Conservation (phyloP, 2,113 vertebrate genomes). For the Marcusenius ussheri region DNA sequence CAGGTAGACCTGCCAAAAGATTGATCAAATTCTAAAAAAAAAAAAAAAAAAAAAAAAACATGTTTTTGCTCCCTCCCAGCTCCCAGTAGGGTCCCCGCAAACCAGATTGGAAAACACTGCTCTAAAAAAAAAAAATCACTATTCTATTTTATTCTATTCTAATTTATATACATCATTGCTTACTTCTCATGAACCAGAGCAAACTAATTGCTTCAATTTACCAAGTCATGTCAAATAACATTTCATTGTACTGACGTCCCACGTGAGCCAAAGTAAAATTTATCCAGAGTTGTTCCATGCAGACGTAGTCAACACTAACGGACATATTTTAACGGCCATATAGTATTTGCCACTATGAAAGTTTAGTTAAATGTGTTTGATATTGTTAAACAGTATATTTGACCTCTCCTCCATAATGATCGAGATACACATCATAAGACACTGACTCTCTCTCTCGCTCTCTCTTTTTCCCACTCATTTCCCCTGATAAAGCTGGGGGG, state of each 20-base stretch:
- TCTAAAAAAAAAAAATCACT: no score
- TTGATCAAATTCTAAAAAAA: neutral
- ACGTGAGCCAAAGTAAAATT: neutral
- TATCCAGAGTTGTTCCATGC: neutral
- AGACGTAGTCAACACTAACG: neutral
- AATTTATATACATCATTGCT: neutral
- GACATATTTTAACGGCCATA: neutral
- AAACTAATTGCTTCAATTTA: neutral
- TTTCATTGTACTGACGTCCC: neutral
- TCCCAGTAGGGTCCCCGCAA: neutral
- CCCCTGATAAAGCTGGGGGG: conserved; percentile 59
- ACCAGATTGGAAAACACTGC: no score
- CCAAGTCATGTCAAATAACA: neutral
- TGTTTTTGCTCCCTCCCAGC: neutral
- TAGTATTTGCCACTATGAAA: neutral
- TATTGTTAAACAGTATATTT: neutral
- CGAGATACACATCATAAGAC: neutral
- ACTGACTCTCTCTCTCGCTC: neutral
- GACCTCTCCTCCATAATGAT: neutral
- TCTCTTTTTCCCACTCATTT: neutral
- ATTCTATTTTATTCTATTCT: no score
- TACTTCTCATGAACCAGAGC: neutral
- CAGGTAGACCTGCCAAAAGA: conserved; percentile 62
- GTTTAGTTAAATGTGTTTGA: neutral
- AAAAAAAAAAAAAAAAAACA: no score